phyloP scores from a whole-genome alignment of 2,888 invertebrate genomes.

The Tillus elongatus region DNA sequence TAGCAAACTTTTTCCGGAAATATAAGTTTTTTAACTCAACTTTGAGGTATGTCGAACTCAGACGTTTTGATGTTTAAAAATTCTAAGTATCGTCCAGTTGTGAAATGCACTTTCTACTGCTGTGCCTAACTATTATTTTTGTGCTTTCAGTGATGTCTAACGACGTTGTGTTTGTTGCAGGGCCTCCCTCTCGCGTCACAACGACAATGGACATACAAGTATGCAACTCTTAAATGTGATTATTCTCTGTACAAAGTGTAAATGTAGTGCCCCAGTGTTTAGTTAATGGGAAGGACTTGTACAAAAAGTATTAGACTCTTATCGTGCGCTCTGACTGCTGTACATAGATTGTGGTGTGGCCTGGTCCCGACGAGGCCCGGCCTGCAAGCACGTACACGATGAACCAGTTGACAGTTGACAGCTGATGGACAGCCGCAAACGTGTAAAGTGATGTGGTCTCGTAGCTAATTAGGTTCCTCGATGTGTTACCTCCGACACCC shows the following conservation, averaged over 20 bases:
- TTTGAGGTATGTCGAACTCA: too few relatives aligned
- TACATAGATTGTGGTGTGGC: conserved; percentile 36
- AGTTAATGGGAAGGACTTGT: conserved; percentile 40
- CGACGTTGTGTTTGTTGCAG: conserved; percentile 37
- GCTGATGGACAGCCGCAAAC: conserved; percentile 25
- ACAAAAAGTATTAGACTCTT: conserved; percentile 37
- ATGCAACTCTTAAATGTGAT: conserved; percentile 50
- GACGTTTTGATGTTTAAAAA: too few relatives aligned
- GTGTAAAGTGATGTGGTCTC: conserved; percentile 41
- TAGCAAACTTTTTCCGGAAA: too few relatives aligned
- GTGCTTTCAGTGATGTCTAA: too few relatives aligned
- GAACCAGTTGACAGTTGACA: not conserved
- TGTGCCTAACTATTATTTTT: too few relatives aligned
- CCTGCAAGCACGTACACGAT: conserved; percentile 22
- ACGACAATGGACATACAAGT: conserved; percentile 44
- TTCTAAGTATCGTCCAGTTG: too few relatives aligned
- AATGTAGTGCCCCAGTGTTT: conserved; percentile 45
- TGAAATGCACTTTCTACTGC: too few relatives aligned
- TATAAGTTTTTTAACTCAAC: too few relatives aligned
- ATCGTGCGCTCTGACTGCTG: conserved; percentile 36
- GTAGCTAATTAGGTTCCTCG: conserved; percentile 44
- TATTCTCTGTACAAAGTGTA: conserved; percentile 56
- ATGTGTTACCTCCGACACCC: conserved; percentile 51
- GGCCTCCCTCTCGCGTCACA: conserved; percentile 37
- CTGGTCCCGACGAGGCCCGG: conserved; percentile 34